Evolutionary conservation across 2,113 vertebrate genomes (phyloP).

Genomic region (Nothoprocta pentlandii): DNA sequence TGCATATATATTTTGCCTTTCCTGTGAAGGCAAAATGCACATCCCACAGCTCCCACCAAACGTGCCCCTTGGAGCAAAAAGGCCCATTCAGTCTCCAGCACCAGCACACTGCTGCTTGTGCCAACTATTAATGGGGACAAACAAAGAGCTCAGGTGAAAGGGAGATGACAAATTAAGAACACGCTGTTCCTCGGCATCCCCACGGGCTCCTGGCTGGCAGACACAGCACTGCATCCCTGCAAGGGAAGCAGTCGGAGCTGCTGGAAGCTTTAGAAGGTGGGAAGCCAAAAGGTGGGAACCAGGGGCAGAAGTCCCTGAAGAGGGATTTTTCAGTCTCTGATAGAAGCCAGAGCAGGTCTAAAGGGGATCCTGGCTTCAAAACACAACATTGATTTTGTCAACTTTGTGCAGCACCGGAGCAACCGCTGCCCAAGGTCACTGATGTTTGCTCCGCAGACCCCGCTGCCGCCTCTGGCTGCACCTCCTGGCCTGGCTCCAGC

Average conservation of each 20-base stretch:
- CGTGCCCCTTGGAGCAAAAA: neutral
- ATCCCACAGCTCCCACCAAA: neutral
- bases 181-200: neutral
- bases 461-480: no score
- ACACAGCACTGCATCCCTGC: neutral
- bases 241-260: neutral
- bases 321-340: neutral
- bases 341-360: neutral
- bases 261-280: no score
- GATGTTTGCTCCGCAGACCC: neutral
- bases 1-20: neutral
- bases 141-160: neutral
- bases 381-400: neutral
- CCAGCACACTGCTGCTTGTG: rapidly evolving
- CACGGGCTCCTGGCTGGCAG: neutral
- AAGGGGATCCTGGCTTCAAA: neutral
- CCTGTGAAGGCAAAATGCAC: neutral
- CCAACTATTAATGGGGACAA: neutral
- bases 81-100: neutral
- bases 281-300: neutral
- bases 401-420: rapidly evolving
- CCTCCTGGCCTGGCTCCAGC: neutral
- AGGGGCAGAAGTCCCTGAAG: neutral
- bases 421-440: neutral
- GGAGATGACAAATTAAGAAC: neutral